Base-by-base conservation (phyloP, 2,797 vertebrate species). In the Rhincodon typus region DNA sequence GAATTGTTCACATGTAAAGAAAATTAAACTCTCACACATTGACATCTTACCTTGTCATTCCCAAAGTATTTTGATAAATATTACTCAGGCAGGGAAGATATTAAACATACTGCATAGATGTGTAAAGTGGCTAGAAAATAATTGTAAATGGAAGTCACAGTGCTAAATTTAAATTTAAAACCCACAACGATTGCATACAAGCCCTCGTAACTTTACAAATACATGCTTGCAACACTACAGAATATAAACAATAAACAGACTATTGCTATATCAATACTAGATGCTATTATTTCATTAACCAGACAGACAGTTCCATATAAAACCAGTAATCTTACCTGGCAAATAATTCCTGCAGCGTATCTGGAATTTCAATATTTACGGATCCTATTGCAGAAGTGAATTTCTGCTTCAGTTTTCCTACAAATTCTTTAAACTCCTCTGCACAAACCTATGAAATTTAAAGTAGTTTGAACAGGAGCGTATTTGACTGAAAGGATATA, bases 291-390 rank as follows among this genome's bases (percentile, higher is more conserved):
- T n/a, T 94, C 70, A n/a, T 46, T 23, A 72, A 46, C 42, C 30
- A n/a, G 21, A 17, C 1, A 42, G 4, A 88, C 10, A 4, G 8
- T 34, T 77, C 77, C 69, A 50, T 15, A 95, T 25, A 93, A 69
- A 93, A 67, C 62, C 46, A 74, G 70, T 72, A 30, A 42, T 70
- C 50, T 96, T 97, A 99, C 99, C 97, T 98, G 96, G 97, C 96
- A 96, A 99, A 99, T 34, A 99, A 98, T 67, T 99, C 97, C 25
- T 98, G 96, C 70, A 99, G 98, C 0, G 98, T 98, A 96, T 99
- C 98, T 1, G 99, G 98, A 87, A 99, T 97, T 94, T 97, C 97
- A 77, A 98, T 96, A 5, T 97, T 96, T 8, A 97, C 96, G 38
- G 97, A 96, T 91, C 96, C 98, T 25, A 98, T 95, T 8, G 97